Base-by-base conservation (phyloP, 2,113 vertebrate species). In the Brienomyrus brachyistius region DNA sequence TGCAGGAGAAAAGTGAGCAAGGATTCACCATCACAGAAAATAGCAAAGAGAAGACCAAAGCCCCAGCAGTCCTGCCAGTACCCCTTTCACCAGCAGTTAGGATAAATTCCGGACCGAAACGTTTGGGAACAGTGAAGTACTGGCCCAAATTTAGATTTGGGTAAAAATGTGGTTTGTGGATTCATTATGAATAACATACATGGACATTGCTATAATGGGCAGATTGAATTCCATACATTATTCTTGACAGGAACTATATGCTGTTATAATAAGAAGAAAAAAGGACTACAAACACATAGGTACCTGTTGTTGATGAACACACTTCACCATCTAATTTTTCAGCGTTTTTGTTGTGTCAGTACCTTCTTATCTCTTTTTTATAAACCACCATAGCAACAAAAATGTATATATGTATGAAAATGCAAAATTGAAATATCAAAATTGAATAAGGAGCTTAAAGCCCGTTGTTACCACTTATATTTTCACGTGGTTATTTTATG, bases 121-220 rank as follows among this genome's bases (percentile, higher is more conserved):
- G 74, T 1, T 92, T 93, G 0, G 92, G 93, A 0, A 94, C 95
- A 0, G 94, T 97, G 90, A 97, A 96, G 90, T 99, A 99, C 93
- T 97, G 98, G 94, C 97, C 98, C 51, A 99, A 99, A 92, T 99
- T 98, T 91, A 96, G 98, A 52, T 99, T 99, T 0, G 98, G 98
- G 91, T 99, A 97, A 92, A 0, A 1, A 2, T 19, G 0, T 3
- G 6, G 27, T 54, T 51, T 35, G 59, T 21, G 15, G 77, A 50
- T 54, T 40, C 6, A 5, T 5, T 23, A 31, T 89, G 59, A 43
- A 89, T 10, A 66, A n/a, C 87, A 88, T 90, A 3, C 15, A 6
- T 1, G 21, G 0, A 70, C 31, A 23, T 19, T 15, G 35, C 52
- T 27, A 90, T 21, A 80, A 27, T 35, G 35, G 35, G 35, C 51